Conservation (phyloP, 2,888 invertebrate species). For the Pediacus dermestoides region DNA sequence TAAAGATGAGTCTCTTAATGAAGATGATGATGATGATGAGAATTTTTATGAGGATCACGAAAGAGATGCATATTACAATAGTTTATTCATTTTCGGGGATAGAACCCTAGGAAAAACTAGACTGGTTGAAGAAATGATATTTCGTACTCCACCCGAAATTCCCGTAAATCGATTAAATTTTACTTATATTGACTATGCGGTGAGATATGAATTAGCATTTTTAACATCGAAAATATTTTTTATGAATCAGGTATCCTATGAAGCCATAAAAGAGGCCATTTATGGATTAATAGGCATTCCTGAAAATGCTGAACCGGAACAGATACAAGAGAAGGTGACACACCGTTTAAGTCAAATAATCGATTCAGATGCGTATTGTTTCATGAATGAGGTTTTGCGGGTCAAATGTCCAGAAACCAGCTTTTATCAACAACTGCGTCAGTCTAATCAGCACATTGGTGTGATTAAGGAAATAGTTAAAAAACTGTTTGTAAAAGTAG, state of each 20-base stretch:
- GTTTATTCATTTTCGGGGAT: constrained; percentile 52
- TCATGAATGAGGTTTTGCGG: constrained; percentile 53
- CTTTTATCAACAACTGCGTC: neutral
- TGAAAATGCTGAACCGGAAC: constrained; percentile 36
- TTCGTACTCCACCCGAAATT: constrained; percentile 46
- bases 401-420: constrained; percentile 46
- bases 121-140: constrained; percentile 57
- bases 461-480: neutral
- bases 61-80: constrained; percentile 25
- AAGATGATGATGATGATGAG: neutral
- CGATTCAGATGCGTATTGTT: constrained; percentile 47
- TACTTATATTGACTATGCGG: constrained; percentile 43
- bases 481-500: neutral
- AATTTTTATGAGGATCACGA: too few relatives aligned
- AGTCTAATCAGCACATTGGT: neutral
- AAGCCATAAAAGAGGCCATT: constrained; percentile 50
- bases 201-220: constrained; percentile 23
- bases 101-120: constrained; percentile 60
- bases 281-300: constrained; percentile 44
- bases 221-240: neutral
- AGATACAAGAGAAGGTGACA: constrained; percentile 47
- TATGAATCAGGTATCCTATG: constrained; percentile 45
- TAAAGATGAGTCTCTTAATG: constrained; percentile 15
- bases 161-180: constrained; percentile 45
- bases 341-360: constrained; percentile 39